phyloP scores from a whole-genome alignment of 2,797 vertebrate genomes.

The Sebastes kiyomatsui region DNA sequence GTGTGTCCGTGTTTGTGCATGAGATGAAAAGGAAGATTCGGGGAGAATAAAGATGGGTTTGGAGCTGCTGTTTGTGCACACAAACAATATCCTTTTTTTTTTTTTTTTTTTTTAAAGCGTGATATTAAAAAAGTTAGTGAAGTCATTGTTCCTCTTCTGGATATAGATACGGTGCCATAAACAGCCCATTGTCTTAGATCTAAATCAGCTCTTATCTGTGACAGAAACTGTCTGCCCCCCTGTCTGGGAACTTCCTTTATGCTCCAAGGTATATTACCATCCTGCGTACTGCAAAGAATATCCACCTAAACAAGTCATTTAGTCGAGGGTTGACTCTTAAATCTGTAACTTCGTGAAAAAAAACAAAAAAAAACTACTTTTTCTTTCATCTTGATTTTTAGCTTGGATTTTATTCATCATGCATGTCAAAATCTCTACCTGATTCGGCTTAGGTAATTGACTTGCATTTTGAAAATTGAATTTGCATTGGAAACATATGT shows the following conservation, averaged over 20 bases:
- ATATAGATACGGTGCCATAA: constrained; percentile 38
- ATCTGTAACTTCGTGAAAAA: neutral
- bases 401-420: neutral
- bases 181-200: constrained; percentile 56
- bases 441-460: neutral
- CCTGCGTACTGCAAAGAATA: constrained; percentile 32
- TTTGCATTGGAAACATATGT: too few relatives aligned
- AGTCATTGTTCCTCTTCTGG: constrained; percentile 48
- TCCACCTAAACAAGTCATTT: neutral
- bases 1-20: constrained; percentile 10
- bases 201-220: constrained; percentile 59
- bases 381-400: neutral
- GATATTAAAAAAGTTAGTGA: constrained; percentile 62
- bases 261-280: constrained; percentile 41
- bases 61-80: constrained; percentile 4
- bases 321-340: neutral
- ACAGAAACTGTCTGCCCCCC: constrained; percentile 44
- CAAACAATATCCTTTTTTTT: constrained; percentile 28
- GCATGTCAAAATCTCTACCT: neutral
- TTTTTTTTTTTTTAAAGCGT: neutral
- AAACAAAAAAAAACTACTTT: accelerated
- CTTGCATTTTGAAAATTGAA: neutral
- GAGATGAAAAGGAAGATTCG: constrained; percentile 12
- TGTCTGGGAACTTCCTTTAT: constrained; percentile 49
- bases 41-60: neutral